Percentiles rank a stretch among this genome's conserved stretches.
These are phyloP conservation scores for Heterotilapia buettikoferi DNA, from an alignment of 2,113 vertebrate genomes.

Conservation along the genomic window DNA sequence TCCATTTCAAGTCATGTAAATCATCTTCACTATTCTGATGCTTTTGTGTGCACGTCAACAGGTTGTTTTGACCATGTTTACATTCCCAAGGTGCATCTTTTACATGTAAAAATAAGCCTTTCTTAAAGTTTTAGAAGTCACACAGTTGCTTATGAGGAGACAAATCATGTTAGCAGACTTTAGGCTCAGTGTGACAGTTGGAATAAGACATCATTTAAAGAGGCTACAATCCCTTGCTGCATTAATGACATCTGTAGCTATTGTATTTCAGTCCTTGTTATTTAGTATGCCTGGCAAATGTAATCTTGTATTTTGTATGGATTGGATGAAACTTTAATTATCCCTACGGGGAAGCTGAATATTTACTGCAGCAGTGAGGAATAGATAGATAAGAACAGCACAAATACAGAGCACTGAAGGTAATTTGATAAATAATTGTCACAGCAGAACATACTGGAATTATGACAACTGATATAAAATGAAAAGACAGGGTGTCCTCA, in stretches of 20 bases:
- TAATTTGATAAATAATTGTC: background rate
- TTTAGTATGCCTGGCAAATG: constrained; percentile 6
- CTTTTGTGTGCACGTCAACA: background rate
- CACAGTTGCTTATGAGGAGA: background rate
- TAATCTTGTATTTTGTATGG: constrained; percentile 3
- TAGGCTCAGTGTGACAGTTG: background rate
- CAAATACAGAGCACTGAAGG: background rate
- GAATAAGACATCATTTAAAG: background rate
- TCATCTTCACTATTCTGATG: background rate
- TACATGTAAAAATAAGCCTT: background rate
- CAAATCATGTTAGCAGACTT: background rate
- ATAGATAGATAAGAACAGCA: background rate
- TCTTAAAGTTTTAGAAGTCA: background rate
- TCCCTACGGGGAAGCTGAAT: background rate
- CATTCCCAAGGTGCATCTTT: background rate
- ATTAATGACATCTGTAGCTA: background rate
- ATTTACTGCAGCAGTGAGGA: background rate
- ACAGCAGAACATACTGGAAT: background rate
- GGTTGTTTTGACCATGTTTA: background rate
- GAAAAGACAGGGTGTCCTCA: background rate
- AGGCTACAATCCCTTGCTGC: background rate
- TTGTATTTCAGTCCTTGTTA: background rate
- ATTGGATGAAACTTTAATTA: constrained; percentile 30
- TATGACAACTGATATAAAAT: background rate
- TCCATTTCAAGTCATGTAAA: background rate